Conservation (phyloP, 2,797 vertebrate species). For the Borostomias antarcticus region DNA sequence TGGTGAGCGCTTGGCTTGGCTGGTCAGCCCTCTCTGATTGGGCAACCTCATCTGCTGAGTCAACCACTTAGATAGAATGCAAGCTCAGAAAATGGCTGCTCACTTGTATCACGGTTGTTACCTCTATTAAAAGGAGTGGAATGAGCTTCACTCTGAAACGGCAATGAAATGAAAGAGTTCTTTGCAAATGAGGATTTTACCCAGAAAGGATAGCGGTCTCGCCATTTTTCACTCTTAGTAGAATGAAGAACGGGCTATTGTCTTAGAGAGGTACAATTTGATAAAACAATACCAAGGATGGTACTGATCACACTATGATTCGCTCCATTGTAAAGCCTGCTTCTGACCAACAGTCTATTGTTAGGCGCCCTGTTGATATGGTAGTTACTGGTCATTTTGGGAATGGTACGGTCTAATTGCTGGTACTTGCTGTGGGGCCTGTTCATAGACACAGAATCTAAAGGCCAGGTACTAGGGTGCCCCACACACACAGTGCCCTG, state of each 20-base stretch:
- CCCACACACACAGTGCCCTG: not conserved
- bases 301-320: too few species aligned
- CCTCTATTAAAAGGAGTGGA: slow-evolving; percentile 33
- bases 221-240: not conserved
- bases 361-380: too few species aligned
- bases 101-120: slow-evolving; percentile 7
- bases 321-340: too few species aligned
- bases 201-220: not conserved
- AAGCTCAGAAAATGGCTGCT: slow-evolving; percentile 25
- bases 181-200: not conserved
- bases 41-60: slow-evolving; percentile 60
- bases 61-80: slow-evolving; percentile 23
- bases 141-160: slow-evolving; percentile 56
- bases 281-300: too few species aligned
- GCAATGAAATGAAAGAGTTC: slow-evolving; percentile 36
- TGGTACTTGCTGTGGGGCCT: too few species aligned
- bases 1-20: slow-evolving; percentile 39
- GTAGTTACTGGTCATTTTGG: too few species aligned
- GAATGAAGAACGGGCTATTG: not conserved
- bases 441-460: too few species aligned
- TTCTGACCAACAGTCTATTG: too few species aligned
- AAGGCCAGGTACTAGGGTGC: too few species aligned
- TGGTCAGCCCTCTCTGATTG: slow-evolving; percentile 54
- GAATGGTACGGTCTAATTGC: too few species aligned
- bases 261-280: too few species aligned